A percentile compares a stretch with the other conserved stretches of the same genome.
These are phyloP conservation scores for Sitta carolinensis DNA, from an alignment of 2,797 vertebrate species.

Conservation along the genomic window DNA sequence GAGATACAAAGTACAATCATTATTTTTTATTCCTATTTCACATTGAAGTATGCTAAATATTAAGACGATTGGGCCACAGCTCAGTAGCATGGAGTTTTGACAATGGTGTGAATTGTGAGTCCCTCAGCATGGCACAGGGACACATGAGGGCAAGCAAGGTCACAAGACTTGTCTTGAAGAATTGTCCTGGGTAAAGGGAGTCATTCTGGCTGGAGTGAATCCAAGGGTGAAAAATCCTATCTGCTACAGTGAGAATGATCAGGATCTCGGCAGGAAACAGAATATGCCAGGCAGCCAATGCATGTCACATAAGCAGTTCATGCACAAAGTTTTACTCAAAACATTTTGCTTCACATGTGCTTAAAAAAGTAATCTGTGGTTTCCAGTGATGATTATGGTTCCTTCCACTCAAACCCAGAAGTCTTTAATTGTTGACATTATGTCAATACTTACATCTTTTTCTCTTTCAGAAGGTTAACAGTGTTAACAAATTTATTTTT, in stretches of 20 bases:
- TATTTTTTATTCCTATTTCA: constrained; percentile 24
- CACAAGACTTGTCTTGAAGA: constrained; percentile 30
- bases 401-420: background rate
- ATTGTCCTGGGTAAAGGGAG: constrained; percentile 49
- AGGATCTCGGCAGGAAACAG: background rate
- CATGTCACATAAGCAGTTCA: background rate
- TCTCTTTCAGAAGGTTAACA: background rate
- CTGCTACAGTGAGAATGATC: background rate
- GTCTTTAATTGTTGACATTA: background rate
- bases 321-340: background rate
- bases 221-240: constrained; percentile 25
- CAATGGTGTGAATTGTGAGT: constrained; percentile 49
- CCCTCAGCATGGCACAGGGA: background rate
- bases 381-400: background rate
- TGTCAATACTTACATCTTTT: background rate
- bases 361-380: background rate
- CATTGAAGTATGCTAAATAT: constrained; percentile 7
- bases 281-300: background rate
- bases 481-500: background rate
- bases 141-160: background rate
- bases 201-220: constrained; percentile 52
- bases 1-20: background rate
- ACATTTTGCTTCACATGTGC: background rate
- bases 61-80: background rate
- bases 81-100: background rate